Base-by-base conservation (phyloP, 2,888 invertebrate genomes). In the Drosophila nigritarsus region DNA sequence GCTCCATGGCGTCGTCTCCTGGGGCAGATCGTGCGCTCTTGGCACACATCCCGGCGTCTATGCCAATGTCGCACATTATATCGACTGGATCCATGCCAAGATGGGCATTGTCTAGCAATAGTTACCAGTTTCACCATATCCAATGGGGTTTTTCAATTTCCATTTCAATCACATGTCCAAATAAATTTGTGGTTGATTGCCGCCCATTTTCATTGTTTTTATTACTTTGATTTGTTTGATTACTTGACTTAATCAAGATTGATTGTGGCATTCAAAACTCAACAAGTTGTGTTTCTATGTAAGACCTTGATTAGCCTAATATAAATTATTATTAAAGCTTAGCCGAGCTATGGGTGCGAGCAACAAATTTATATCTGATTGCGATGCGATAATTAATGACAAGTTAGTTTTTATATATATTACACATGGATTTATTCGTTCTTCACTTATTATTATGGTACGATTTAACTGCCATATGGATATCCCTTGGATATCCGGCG, bases 1-100 rank as follows among this genome's bases (percentile, higher is more conserved):
- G 45, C 71, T 92, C 9, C 73, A 82, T 2, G 92, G 92, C 30
- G 55, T 92, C 32, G 92, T 92, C 11, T 92, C 92, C 8, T 92
- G 92, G 92, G 92, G 92, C 40, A 55, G 64, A 27, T 80, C 71
- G 0, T 92, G 92, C 58, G 92, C 91, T n/a, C 54, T 72, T 18
- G 73, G 89, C 24, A 45, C 70, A 0, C 70, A 84, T 60, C 92
- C 92, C 0, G 92, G 92, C 1, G 92, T 92, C 7, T 92, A 92
- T 74, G 73, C 92, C 18, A 90, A 76, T 27, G 82, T 91, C 20
- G 59, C 71, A 4, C 36, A 80, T 59, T 75, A 83, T 2, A 20
- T 53, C 29, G 34, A 76, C 51, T 91, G 91, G 91, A 67, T 91
- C 27, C 65, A 73, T 36, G 67, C 65, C 2, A 82, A 73, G 32